These are phyloP conservation scores for Lagria hirta DNA, from an alignment of 2,888 invertebrate species.

Conservation along the genomic window DNA sequence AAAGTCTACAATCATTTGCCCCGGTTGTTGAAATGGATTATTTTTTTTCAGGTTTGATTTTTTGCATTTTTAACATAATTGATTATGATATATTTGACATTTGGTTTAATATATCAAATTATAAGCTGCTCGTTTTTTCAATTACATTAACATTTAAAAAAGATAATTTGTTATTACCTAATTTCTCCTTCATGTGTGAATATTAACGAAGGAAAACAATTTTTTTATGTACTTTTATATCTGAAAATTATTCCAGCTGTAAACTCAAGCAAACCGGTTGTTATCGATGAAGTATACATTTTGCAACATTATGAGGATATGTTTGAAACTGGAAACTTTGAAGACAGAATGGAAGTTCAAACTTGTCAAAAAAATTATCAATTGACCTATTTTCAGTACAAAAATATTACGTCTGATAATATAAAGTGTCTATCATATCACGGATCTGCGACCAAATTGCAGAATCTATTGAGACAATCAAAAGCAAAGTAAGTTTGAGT, in stretches of 20 bases:
- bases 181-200: too few relatives aligned
- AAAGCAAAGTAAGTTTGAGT: constrained; percentile 50
- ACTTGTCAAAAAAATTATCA: constrained; percentile 56
- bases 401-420: constrained; percentile 65
- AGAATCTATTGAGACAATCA: constrained; percentile 60
- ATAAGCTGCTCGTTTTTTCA: too few relatives aligned
- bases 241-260: constrained; percentile 53
- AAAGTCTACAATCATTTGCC: constrained; percentile 73
- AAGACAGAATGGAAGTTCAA: constrained; percentile 74
- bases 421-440: constrained; percentile 81
- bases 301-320: constrained; percentile 85
- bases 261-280: constrained; percentile 48
- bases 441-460: constrained; percentile 69
- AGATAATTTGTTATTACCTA: too few relatives aligned
- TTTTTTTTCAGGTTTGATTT: constrained; percentile 72
- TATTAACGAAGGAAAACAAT: too few relatives aligned
- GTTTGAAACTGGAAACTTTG: constrained; percentile 78
- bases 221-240: constrained; percentile 9
- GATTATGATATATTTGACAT: too few relatives aligned
- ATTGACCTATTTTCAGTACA: constrained; percentile 72
- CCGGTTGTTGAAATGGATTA: constrained; percentile 87
- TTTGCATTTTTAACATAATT: too few relatives aligned
- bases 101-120: too few relatives aligned
- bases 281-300: constrained; percentile 76
- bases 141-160: too few relatives aligned